Percentiles rank a stretch among this genome's conserved stretches.
Conservation (phyloP, 2,888 invertebrate genomes). For the Capitulum mitella region DNA sequence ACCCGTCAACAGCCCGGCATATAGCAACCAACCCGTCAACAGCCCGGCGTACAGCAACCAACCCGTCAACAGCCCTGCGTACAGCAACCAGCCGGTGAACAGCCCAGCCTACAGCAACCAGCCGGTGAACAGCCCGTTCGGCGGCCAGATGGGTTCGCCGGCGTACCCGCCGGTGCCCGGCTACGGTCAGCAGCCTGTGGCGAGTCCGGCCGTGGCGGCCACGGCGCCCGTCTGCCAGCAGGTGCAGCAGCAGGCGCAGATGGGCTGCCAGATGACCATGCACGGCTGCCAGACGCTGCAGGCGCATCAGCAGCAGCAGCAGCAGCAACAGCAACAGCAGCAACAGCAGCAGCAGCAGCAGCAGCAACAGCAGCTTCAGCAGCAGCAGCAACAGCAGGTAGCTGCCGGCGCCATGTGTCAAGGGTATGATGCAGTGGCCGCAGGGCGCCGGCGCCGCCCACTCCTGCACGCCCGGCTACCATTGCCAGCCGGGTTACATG, state of each 20-base stretch:
- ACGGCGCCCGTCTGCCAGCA: constrained; percentile 24
- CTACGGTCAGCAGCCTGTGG: constrained; percentile 31
- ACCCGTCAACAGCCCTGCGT: constrained; percentile 33
- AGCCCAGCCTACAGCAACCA: constrained; percentile 31
- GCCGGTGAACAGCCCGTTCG: constrained; percentile 34
- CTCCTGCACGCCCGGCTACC: constrained; percentile 34
- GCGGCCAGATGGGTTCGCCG: constrained; percentile 31
- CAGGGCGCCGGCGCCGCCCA: constrained; percentile 38
- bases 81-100: constrained; percentile 30
- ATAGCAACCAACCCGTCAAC: constrained; percentile 33
- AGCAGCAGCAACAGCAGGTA: constrained; percentile 28
- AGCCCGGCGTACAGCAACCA: constrained; percentile 35
- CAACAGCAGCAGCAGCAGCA: constrained; percentile 26
- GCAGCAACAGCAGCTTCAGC: constrained; percentile 31
- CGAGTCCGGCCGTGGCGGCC: constrained; percentile 26
- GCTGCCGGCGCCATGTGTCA: neutral
- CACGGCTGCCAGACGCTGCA: constrained; percentile 30
- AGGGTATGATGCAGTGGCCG: constrained; percentile 31
- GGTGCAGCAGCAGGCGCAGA: constrained; percentile 30
- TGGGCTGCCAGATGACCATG: constrained; percentile 29
- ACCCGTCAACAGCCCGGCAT: constrained; percentile 34
- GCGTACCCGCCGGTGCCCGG: constrained; percentile 32
- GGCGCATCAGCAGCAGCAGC: constrained; percentile 35
- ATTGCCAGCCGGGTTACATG: constrained; percentile 37
- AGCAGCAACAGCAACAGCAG: constrained; percentile 35